These are phyloP conservation scores for Euschistus heros DNA, from an alignment of 1,140 invertebrate genomes.

Conservation along the genomic window DNA sequence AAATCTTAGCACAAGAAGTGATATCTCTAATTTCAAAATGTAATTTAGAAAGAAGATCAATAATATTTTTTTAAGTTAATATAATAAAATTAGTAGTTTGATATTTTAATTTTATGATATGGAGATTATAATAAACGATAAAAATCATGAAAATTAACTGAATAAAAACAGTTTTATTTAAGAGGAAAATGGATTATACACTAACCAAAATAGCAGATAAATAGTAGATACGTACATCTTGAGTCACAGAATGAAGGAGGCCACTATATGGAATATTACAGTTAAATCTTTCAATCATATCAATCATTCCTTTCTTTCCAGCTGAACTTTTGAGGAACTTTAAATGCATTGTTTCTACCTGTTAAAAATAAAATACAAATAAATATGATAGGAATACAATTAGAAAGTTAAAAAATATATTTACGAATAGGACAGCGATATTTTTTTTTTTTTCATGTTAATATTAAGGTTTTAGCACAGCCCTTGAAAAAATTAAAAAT, in stretches of 20 bases:
- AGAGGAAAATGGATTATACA: neutral
- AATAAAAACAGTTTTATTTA: neutral
- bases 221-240: slow-evolving; percentile 63
- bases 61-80: too few relatives aligned
- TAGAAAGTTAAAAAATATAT: neutral
- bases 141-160: neutral
- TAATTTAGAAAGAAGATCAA: too few relatives aligned
- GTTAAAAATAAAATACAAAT: slow-evolving; percentile 18
- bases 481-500: too few relatives aligned
- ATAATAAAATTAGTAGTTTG: too few relatives aligned
- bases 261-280: slow-evolving; percentile 96
- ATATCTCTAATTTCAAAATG: too few relatives aligned
- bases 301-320: slow-evolving; percentile 41
- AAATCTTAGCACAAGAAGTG: too few relatives aligned
- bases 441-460: neutral
- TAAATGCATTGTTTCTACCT: slow-evolving; percentile 73
- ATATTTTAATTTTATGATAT: too few relatives aligned
- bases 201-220: neutral
- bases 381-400: neutral
- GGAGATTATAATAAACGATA: too few relatives aligned
- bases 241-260: slow-evolving; percentile 86
- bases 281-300: slow-evolving; percentile 64
- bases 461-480: neutral
- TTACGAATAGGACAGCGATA: neutral
- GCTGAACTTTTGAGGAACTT: slow-evolving; percentile 70